Conservation (phyloP, 2,113 vertebrate species). For the Lethenteron camtschaticum region DNA sequence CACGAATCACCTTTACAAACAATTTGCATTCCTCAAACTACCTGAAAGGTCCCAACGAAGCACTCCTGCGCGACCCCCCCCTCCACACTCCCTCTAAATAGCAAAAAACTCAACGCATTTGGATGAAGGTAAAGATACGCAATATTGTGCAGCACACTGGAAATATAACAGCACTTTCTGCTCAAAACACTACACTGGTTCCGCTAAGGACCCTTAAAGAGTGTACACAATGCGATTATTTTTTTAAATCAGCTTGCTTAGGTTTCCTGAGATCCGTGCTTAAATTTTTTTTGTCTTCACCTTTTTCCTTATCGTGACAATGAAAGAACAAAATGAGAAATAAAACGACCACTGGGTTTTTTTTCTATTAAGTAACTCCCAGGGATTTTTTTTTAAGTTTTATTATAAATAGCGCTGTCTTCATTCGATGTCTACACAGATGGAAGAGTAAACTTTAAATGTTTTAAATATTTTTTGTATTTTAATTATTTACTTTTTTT, state of each 20-base stretch:
- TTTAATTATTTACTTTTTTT: too few relatives aligned
- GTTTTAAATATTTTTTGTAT: too few relatives aligned
- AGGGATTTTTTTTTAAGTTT: slow-evolving; percentile 19
- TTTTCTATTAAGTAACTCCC: slow-evolving; percentile 16
- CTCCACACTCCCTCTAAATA: background rate
- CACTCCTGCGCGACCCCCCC: background rate
- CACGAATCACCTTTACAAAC: too few relatives aligned
- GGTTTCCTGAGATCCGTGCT: slow-evolving; percentile 99
- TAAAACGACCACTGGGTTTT: slow-evolving; percentile 87
- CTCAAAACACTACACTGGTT: too few relatives aligned
- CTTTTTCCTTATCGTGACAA: slow-evolving; percentile 23
- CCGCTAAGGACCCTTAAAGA: too few relatives aligned
- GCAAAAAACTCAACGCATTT: slow-evolving; percentile 1
- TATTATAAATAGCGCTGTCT: slow-evolving; percentile 8
- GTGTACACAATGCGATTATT: background rate
- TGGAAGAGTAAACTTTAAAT: slow-evolving; percentile 81
- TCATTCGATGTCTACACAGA: slow-evolving; percentile 58
- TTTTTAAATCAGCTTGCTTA: slow-evolving; percentile 38
- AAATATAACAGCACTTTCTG: slow-evolving; percentile 3
- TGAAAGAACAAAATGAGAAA: slow-evolving; percentile 62
- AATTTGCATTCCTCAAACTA: too few relatives aligned
- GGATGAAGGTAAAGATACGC: slow-evolving; percentile 5
- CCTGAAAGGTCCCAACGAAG: too few relatives aligned
- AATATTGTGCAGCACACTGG: background rate
- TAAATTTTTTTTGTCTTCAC: slow-evolving; percentile 45